A percentile compares a stretch with the other conserved stretches of the same genome.
Conservation (phyloP, 2,888 invertebrate genomes). For the Epinotia brunnichana region DNA sequence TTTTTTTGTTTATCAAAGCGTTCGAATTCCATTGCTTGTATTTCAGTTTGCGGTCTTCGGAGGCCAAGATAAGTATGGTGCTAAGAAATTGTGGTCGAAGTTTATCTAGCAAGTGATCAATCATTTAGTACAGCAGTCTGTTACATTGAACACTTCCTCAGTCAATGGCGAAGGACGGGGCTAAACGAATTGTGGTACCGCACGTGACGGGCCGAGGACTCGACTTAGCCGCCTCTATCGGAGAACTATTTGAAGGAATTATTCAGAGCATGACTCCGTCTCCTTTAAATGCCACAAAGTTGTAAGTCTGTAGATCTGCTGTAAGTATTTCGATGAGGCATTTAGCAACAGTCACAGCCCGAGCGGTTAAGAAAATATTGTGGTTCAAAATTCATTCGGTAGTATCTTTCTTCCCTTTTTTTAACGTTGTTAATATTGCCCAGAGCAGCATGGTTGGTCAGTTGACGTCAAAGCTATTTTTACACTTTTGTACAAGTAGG, state of each 20-base stretch:
- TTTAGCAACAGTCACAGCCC: neutral
- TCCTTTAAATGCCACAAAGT: constrained; percentile 2
- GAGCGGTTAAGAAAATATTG: no score
- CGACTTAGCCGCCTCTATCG: constrained; percentile 18
- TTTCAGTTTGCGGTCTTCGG: no score
- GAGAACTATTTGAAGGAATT: constrained; percentile 38
- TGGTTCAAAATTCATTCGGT: no score
- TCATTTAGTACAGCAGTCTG: constrained; percentile 6
- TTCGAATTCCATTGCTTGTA: no score
- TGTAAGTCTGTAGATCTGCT: neutral
- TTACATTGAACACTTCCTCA: constrained; percentile 7
- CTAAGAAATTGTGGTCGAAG: no score
- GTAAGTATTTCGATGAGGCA: neutral
- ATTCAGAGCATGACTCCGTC: constrained; percentile 36
- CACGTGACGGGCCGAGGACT: constrained; percentile 30
- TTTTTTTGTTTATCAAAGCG: no score
- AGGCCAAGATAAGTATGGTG: no score
- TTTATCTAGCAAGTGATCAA: neutral
- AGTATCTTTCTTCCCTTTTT: no score
- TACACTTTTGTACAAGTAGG: no score
- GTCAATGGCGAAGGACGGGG: constrained; percentile 14
- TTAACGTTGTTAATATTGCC: no score
- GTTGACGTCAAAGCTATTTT: no score
- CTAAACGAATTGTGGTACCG: constrained; percentile 40
- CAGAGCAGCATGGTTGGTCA: no score